Evolutionary conservation across 1,140 invertebrate species (phyloP), one percentile per base, ranked within the genome.

Genomic region (Liolophura sinensis): DNA sequence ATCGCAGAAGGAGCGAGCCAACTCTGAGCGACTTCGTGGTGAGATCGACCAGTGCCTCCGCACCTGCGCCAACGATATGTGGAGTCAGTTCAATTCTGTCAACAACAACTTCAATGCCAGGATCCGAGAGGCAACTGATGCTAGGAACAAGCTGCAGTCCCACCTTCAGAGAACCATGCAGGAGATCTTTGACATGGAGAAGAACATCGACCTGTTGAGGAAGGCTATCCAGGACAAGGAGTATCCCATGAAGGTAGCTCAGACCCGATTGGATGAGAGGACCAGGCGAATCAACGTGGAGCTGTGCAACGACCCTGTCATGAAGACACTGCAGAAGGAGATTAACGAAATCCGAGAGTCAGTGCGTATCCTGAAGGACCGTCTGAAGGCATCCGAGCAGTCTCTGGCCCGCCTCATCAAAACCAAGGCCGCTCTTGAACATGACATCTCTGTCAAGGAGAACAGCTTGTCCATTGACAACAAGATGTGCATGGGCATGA

Each of bases 381-480:
- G 83, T 27, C 78, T 85, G 64, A 79, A 79, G 69, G 73, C 77
- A 16, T 84, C 79, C n/a, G 85, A 87, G 71, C 77, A 95, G 56
- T 77, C 77, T 24, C 64, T 86, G 82, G 93, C 96, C 79, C 90
- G 92, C 64, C 87, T 97, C 64, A 86, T 95, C 27, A 91, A 92
- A 77, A 93, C 93, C 12, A 89, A 91, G 75, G 89, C 91, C 27
- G 89, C 88, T 52, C 85, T 98, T 22, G 95, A 97, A 82, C 89
- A 91, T 59, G 95, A 97, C 85, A 87, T 97, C 54, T 89, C 92
- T 31, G 88, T 92, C 73, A 98, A 97, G 87, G 90, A 93, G 49
- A 94, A 96, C 78, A 91, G 93, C 11, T 85, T 97, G 51, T 93
- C 94, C 76, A 95, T 97, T 67, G 95, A 98, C 85, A 87, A 92